These are phyloP conservation scores for Buphagus erythrorhynchus DNA, from an alignment of 2,797 vertebrate genomes.

Conservation along the genomic window DNA sequence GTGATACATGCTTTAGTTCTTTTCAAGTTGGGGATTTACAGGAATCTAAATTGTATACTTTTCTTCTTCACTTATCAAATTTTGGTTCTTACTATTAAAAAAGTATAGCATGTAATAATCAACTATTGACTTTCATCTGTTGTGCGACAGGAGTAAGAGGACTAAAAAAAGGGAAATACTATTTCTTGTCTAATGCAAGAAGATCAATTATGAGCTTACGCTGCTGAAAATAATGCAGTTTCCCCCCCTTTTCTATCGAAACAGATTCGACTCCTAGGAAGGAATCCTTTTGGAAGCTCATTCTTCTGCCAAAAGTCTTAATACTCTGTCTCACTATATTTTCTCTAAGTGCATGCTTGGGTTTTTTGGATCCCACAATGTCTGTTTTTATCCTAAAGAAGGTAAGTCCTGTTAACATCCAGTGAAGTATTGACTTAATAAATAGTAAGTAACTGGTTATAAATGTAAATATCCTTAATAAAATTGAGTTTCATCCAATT, in stretches of 20 bases:
- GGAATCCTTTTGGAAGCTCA: constrained; percentile 87
- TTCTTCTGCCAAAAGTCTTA: constrained; percentile 81
- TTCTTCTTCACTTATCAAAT: not conserved
- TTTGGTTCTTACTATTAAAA: not conserved
- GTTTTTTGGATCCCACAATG: constrained; percentile 92
- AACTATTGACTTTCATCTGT: not conserved
- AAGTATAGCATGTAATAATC: not conserved
- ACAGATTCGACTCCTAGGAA: constrained; percentile 82
- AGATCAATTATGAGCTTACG: not conserved
- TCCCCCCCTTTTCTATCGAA: not conserved
- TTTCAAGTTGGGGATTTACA: not conserved
- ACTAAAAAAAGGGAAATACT: not conserved
- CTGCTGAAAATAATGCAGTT: not conserved
- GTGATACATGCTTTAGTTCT: not conserved
- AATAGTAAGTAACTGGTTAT: not conserved
- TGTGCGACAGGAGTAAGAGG: not conserved
- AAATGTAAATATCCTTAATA: not conserved
- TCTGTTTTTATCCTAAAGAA: constrained; percentile 89
- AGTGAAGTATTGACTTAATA: not conserved
- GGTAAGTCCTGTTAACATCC: constrained; percentile 70
- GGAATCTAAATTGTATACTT: not conserved
- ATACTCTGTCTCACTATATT: constrained; percentile 84
- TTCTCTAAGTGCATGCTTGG: constrained; percentile 86
- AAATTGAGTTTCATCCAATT: not conserved
- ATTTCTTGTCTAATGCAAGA: not conserved